These are phyloP conservation scores for Sialia sialis DNA, from an alignment of 2,113 vertebrate genomes.

Conservation along the genomic window DNA sequence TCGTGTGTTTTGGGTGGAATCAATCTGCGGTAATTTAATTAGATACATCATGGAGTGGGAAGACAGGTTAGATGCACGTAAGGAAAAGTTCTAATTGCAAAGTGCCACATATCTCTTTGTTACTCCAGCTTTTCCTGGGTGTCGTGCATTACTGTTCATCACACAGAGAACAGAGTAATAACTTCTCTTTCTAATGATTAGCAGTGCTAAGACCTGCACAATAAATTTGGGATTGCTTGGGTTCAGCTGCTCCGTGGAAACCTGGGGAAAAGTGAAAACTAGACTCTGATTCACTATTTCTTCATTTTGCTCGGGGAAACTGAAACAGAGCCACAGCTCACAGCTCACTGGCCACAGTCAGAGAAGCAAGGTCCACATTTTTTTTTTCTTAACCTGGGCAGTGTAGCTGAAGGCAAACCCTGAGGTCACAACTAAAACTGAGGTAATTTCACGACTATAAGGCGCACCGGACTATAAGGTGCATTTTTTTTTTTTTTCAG, in stretches of 20 bases:
- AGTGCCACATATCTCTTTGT: not conserved
- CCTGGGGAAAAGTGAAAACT: not conserved
- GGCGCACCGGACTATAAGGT: too few relatives aligned
- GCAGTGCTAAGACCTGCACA: not conserved
- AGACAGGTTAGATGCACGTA: slow-evolving; percentile 17
- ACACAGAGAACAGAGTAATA: not conserved
- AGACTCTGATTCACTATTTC: not conserved
- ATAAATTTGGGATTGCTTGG: not conserved
- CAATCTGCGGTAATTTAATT: slow-evolving; percentile 63
- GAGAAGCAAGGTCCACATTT: fast-evolving
- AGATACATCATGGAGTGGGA: not conserved
- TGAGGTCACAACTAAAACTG: not conserved
- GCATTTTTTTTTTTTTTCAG: too few relatives aligned
- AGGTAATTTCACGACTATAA: too few relatives aligned
- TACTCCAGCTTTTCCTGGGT: not conserved
- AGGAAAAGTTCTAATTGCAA: not conserved
- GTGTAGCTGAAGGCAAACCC: not conserved
- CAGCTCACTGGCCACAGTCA: fast-evolving
- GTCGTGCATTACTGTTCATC: not conserved
- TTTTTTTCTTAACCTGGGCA: not conserved
- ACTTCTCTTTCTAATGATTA: not conserved
- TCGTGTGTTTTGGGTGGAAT: slow-evolving; percentile 63
- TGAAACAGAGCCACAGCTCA: not conserved
- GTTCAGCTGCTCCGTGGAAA: not conserved
- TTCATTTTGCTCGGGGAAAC: not conserved